Evolutionary conservation across 2,113 vertebrate genomes (phyloP), one percentile per base, ranked within the genome.

Genomic region (Zosterops pallidus): DNA sequence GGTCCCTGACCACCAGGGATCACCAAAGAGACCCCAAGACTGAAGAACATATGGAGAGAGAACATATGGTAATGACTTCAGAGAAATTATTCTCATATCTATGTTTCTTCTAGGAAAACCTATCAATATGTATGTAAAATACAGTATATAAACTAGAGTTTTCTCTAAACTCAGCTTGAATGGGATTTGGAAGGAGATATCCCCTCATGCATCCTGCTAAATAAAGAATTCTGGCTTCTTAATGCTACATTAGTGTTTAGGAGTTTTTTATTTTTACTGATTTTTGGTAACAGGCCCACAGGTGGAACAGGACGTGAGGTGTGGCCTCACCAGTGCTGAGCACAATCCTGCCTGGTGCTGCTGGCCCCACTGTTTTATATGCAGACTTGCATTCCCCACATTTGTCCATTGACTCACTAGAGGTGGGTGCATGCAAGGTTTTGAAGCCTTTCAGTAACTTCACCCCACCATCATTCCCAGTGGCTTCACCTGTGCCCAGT

Each of bases 261-360:
- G 23, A 64, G 23, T 14, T 84, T 62, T 63, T 46, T 53, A 33
- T 46, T 55, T 72, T 84, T 46, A 26, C 23, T 26, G n/a, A 55
- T 26, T 47, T 84, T 46, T 56, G 28, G 22, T 84, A 64, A 55
- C 6, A 39, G 33, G 28, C 14, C 46, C 26, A 23, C 33, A 69
- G 19, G 22, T 52, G 46, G 4, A 53, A 8, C 23, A 53, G 22
- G 44, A 26, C 31, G 52, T 0, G 0, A 44, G 22, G 11, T 44
- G 25, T 68, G 53, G 26, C 39, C 55, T 78, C 33, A n/a, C 55
- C 33, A 28, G 23, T 46, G 28, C 46, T 33, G 26, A 53, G 28
- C 15, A 23, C 15, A 60, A 10, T 77, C 37, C 52, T 33, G 35
- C 35, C 26, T 9, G 9, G 11, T 15, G 8, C 26, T n/a, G 26